These are phyloP conservation scores for Sesamia nonagrioides DNA, from an alignment of 1,140 invertebrate species.

Conservation along the genomic window DNA sequence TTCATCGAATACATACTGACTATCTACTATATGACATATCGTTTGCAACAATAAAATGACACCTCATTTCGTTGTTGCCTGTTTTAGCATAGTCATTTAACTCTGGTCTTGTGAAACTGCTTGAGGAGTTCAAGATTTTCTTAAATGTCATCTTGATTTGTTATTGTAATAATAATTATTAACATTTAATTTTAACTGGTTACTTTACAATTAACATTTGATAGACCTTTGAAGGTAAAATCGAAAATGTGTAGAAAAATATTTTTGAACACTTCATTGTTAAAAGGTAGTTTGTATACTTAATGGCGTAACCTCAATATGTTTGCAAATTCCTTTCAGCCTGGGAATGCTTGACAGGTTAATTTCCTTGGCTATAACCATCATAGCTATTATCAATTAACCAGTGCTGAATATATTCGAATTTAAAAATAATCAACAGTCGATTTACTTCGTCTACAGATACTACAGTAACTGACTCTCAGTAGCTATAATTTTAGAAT, in stretches of 20 bases:
- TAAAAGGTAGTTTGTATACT: neutral
- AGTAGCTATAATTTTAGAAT: neutral
- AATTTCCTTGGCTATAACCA: constrained; percentile 16
- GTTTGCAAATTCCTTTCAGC: neutral
- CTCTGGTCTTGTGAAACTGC: neutral
- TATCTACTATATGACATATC: constrained; percentile 27
- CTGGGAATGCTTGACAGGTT: neutral
- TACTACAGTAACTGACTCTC: constrained; percentile 1
- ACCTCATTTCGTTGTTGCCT: neutral
- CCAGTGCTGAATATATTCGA: constrained; percentile 6
- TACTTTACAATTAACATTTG: neutral
- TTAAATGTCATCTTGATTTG: neutral
- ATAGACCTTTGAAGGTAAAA: neutral
- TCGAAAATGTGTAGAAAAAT: neutral
- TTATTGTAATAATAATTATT: neutral
- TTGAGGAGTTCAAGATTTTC: neutral
- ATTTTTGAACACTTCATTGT: neutral
- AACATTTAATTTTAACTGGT: neutral
- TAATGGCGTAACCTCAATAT: neutral
- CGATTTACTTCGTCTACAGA: neutral
- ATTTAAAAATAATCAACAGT: constrained; percentile 1
- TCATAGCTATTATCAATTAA: constrained; percentile 30
- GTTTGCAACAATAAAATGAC: neutral
- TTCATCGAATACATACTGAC: constrained; percentile 20
- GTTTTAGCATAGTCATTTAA: neutral